Evolutionary conservation across 2,888 invertebrate genomes (phyloP).

Genomic region (Caprella mutica): DNA sequence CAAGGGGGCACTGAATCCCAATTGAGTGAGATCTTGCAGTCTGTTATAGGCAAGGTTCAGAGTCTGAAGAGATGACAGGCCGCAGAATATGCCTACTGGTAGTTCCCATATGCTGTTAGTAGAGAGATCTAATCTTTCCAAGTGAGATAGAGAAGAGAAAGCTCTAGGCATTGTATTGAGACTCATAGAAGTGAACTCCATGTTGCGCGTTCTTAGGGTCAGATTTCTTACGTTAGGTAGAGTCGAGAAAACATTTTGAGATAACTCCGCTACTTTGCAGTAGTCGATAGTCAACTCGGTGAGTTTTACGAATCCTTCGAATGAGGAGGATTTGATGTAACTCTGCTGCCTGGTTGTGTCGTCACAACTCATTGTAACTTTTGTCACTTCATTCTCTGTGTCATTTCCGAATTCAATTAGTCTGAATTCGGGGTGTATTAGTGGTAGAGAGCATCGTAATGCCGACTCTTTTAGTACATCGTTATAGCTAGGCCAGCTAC

Average conservation of each 20-base stretch:
- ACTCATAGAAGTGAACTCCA: conserved; percentile 67
- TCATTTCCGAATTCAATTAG: conserved; percentile 17
- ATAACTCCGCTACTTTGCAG: conserved; percentile 65
- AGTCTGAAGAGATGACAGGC: conserved; percentile 52
- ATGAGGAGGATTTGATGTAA: conserved; percentile 44
- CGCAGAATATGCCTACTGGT: conserved; percentile 60
- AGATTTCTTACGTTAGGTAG: conserved; percentile 55
- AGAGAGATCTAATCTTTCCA: conserved; percentile 65
- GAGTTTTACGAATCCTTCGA: conserved; percentile 51
- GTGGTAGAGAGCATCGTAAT: background rate
- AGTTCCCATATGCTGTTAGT: conserved; percentile 71
- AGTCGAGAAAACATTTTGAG: conserved; percentile 56
- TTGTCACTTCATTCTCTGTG: conserved; percentile 16
- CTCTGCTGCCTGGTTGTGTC: conserved; percentile 67
- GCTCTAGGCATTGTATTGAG: conserved; percentile 61
- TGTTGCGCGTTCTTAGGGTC: conserved; percentile 60
- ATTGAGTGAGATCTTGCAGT: conserved; percentile 61
- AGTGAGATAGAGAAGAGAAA: conserved; percentile 62
- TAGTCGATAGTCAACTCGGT: conserved; percentile 59
- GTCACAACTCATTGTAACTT: conserved; percentile 49
- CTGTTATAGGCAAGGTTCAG: conserved; percentile 65
- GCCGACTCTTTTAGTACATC: background rate
- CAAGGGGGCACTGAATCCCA: conserved; percentile 55
- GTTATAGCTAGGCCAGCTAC: background rate
- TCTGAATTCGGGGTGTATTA: conserved; percentile 1